Conservation (phyloP, 2,113 vertebrate genomes). For the Nannobrachium achirus region DNA sequence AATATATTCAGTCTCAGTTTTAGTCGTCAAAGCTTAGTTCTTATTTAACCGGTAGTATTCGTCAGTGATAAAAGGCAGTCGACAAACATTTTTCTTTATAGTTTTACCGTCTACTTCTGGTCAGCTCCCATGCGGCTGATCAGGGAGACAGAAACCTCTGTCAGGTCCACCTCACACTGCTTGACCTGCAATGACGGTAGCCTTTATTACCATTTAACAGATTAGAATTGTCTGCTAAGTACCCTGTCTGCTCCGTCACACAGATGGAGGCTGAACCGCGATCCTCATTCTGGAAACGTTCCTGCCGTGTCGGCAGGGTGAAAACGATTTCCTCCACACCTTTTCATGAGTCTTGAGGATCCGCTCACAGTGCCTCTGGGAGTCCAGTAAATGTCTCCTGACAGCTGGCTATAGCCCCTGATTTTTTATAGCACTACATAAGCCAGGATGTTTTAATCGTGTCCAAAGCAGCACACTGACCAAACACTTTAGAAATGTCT, state of each 20-base stretch:
- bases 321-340: conserved; percentile 68
- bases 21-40: too few relatives aligned
- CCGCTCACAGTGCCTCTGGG: conserved; percentile 58
- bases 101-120: conserved; percentile 48
- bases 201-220: conserved; percentile 76
- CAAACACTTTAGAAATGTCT: conserved; percentile 71
- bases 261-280: conserved; percentile 78
- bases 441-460: conserved; percentile 72
- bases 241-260: conserved; percentile 68
- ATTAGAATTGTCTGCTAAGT: conserved; percentile 80
- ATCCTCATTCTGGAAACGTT: conserved; percentile 72
- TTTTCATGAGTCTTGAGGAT: conserved; percentile 65
- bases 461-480: conserved; percentile 67
- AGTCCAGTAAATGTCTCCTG: conserved; percentile 65
- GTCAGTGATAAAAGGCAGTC: too few relatives aligned
- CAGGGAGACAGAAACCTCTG: conserved; percentile 33
- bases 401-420: conserved; percentile 61
- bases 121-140: conserved; percentile 62
- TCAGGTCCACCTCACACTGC: conserved; percentile 15
- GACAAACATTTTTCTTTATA: too few relatives aligned
- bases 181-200: conserved; percentile 63
- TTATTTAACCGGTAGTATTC: too few relatives aligned
- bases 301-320: conserved; percentile 61
- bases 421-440: conserved; percentile 63
- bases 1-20: too few relatives aligned